These are phyloP conservation scores for Bambusicola thoracicus DNA, from an alignment of 2,113 vertebrate genomes.

Conservation along the genomic window DNA sequence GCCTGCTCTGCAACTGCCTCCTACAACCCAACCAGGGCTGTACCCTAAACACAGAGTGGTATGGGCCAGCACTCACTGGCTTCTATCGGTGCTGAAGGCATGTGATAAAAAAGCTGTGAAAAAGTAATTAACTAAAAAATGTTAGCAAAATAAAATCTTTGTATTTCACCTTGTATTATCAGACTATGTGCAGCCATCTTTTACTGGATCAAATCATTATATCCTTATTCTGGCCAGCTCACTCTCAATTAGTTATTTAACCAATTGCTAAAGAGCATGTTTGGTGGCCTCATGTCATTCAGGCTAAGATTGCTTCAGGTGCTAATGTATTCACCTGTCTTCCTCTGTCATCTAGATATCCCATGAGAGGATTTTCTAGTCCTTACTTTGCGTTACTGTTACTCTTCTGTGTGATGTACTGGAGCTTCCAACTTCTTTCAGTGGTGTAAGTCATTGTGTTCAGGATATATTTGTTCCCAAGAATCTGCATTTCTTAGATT, in stretches of 20 bases:
- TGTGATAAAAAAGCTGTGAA: neutral
- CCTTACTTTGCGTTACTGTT: neutral
- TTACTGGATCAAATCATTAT: neutral
- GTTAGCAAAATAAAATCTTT: neutral
- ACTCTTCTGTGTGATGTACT: neutral
- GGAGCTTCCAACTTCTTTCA: neutral
- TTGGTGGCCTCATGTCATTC: neutral
- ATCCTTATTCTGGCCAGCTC: neutral
- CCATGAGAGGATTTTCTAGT: neutral
- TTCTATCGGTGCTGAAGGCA: neutral
- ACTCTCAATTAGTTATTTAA: neutral
- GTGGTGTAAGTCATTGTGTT: neutral
- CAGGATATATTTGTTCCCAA: neutral
- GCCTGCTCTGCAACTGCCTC: neutral
- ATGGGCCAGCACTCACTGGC: neutral
- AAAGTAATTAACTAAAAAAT: neutral
- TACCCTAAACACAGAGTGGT: neutral
- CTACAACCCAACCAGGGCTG: neutral
- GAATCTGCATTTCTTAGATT: neutral
- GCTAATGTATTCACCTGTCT: neutral
- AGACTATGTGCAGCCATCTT: neutral
- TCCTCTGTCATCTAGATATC: neutral
- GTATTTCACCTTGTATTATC: neutral
- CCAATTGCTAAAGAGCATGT: neutral
- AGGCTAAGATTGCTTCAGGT: neutral